phyloP scores from a whole-genome alignment of 2,797 vertebrate genomes.

The Gouania willdenowi region DNA sequence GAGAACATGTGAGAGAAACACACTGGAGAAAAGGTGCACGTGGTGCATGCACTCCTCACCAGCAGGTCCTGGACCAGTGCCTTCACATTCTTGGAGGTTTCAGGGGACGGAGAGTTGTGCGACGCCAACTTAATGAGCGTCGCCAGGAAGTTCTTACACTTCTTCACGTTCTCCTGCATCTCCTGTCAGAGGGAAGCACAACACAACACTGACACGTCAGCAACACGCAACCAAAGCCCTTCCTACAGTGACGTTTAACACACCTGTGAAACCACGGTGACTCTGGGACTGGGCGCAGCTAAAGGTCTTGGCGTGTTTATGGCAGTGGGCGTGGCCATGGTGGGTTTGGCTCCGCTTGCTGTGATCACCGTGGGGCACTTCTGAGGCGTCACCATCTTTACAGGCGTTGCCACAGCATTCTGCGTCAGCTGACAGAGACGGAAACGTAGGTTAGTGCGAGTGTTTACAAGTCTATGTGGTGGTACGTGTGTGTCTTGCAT shows the following conservation, averaged over 20 bases:
- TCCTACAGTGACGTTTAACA: too few species aligned
- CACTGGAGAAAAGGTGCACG: not conserved
- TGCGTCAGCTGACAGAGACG: constrained; percentile 1
- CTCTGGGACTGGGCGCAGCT: constrained; percentile 46
- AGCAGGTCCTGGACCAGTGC: constrained; percentile 84
- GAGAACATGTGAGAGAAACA: not conserved
- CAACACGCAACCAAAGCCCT: too few species aligned
- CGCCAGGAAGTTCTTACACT: constrained; percentile 87
- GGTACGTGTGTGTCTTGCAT: too few species aligned
- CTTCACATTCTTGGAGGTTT: constrained; percentile 87
- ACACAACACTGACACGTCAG: too few species aligned
- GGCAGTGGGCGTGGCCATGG: too few species aligned
- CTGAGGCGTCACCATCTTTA: constrained; percentile 68
- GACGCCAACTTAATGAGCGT: constrained; percentile 88
- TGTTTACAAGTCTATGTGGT: too few species aligned
- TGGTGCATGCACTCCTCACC: constrained; percentile 43
- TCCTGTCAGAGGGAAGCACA: constrained; percentile 60
- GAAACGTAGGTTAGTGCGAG: too few species aligned
- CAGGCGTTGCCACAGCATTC: constrained; percentile 59
- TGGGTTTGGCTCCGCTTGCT: constrained; percentile 33
- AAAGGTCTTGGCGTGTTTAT: constrained; percentile 6
- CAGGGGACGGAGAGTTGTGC: constrained; percentile 82
- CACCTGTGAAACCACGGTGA: constrained; percentile 77
- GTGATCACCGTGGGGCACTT: constrained; percentile 72
- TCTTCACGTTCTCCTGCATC: constrained; percentile 90